Conservation (phyloP, 2,113 vertebrate genomes). For the Oophaga pumilio region DNA sequence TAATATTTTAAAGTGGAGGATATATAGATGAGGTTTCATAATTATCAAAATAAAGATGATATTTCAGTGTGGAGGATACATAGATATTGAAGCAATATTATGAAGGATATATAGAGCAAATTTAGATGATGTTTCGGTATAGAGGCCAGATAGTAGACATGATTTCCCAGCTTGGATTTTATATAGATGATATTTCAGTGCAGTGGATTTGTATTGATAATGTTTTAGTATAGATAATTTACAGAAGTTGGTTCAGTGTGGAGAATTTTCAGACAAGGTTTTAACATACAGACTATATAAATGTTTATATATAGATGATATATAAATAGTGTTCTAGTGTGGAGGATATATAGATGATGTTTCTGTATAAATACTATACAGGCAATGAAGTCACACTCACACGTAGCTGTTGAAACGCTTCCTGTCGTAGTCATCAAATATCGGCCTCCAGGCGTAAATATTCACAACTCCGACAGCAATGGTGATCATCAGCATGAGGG, state of each 20-base stretch:
- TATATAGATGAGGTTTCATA: no score
- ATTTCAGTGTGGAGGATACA: no score
- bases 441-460: slow-evolving; percentile 84
- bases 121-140: no score
- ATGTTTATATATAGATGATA: not conserved
- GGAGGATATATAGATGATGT: not conserved
- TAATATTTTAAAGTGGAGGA: no score
- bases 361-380: not conserved
- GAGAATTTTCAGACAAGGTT: no score
- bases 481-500: slow-evolving; percentile 87
- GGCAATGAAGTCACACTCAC: slow-evolving; percentile 68
- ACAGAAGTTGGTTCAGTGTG: no score
- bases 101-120: no score
- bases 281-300: not conserved
- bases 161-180: no score
- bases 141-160: no score
- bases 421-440: slow-evolving; percentile 85
- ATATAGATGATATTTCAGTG: not conserved
- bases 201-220: not conserved
- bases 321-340: not conserved
- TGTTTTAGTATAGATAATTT: not conserved
- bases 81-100: no score
- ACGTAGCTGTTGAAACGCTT: slow-evolving; percentile 73
- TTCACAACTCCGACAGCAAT: slow-evolving; percentile 80
- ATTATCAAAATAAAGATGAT: no score